Conservation (phyloP, 1,140 invertebrate species). For the Nasonia giraulti region DNA sequence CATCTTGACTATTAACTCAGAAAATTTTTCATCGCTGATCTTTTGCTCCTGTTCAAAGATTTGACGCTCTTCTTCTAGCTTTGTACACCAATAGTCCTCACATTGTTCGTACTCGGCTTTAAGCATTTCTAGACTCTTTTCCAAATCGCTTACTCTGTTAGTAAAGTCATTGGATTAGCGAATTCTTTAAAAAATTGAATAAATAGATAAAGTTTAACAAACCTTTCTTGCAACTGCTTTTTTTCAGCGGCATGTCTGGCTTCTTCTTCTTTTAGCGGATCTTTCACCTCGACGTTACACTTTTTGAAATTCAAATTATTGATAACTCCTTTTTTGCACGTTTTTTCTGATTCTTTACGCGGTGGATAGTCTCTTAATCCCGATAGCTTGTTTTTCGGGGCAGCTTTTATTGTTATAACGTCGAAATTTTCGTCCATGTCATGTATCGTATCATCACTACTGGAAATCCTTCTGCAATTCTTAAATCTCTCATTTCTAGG, state of each 20-base stretch:
- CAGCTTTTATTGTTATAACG: conserved; percentile 56
- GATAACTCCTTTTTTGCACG: conserved; percentile 50
- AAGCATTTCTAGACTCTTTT: conserved; percentile 83
- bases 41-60: conserved; percentile 85
- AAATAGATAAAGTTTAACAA: neutral
- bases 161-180: neutral
- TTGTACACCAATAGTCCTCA: conserved; percentile 89
- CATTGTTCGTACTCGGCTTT: conserved; percentile 86
- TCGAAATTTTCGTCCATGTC: conserved; percentile 57
- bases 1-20: conserved; percentile 83
- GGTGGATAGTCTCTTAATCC: conserved; percentile 69
- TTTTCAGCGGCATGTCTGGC: conserved; percentile 68
- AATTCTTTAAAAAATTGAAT: neutral
- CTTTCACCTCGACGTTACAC: conserved; percentile 43
- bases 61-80: conserved; percentile 85
- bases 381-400: conserved; percentile 61
- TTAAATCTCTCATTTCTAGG: conserved; percentile 59
- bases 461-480: conserved; percentile 47
- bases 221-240: conserved; percentile 53
- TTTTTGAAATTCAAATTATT: conserved; percentile 52
- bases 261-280: conserved; percentile 61
- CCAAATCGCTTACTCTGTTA: conserved; percentile 80
- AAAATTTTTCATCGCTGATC: conserved; percentile 85
- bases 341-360: conserved; percentile 58
- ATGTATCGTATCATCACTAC: conserved; percentile 57